Evolutionary conservation across 2,797 vertebrate species (phyloP).

Genomic region (Oreochromis mossambicus): DNA sequence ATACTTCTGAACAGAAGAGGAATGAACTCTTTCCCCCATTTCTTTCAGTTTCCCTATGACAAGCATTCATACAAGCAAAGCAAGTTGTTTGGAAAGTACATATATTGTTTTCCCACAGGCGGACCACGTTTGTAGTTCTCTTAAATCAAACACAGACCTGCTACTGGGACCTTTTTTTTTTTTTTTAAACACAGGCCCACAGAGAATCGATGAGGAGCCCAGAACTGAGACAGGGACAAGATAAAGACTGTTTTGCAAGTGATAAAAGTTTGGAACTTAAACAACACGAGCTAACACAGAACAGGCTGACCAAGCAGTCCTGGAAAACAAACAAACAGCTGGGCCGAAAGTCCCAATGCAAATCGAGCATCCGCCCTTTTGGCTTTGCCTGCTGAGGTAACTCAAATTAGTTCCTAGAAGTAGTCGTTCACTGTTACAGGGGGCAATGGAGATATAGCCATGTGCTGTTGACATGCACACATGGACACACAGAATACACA

Average conservation of each 20-base stretch:
- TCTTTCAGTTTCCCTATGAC: not conserved
- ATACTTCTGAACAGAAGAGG: slow-evolving; percentile 17
- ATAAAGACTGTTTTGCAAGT: slow-evolving; percentile 60
- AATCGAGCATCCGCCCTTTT: slow-evolving; percentile 7
- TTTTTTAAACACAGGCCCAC: not conserved
- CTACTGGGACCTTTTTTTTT: not conserved
- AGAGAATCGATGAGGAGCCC: slow-evolving; percentile 44
- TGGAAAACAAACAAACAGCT: slow-evolving; percentile 55
- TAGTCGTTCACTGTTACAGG: not conserved
- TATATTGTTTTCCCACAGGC: not conserved
- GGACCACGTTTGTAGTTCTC: not conserved
- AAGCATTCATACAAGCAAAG: not conserved
- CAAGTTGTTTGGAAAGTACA: not conserved
- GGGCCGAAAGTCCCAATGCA: slow-evolving; percentile 8
- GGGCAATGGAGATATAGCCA: not conserved
- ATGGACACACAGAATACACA: not conserved
- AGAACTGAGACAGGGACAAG: slow-evolving; percentile 32
- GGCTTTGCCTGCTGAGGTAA: slow-evolving; percentile 18
- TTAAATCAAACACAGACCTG: not conserved
- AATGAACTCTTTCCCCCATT: not conserved
- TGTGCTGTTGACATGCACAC: not conserved
- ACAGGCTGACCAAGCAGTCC: slow-evolving; percentile 52
- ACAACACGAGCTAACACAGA: slow-evolving; percentile 50
- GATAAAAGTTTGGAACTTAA: slow-evolving; percentile 50
- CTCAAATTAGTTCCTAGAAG: slow-evolving; percentile 37